Conservation (phyloP, 2,797 vertebrate species). For the Fratercula arctica region DNA sequence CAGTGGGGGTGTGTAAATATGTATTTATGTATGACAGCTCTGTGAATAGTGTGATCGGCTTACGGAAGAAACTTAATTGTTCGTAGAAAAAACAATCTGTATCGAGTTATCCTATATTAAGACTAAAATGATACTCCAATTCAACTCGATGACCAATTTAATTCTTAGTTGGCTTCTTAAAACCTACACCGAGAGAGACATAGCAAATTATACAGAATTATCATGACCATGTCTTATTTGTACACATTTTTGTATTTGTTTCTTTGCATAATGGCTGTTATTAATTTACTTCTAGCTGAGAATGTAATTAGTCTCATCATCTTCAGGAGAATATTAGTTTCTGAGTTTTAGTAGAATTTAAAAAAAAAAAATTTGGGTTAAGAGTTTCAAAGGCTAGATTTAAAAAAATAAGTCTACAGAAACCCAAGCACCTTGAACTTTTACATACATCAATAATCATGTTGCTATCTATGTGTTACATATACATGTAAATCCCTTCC, state of each 20-base stretch:
- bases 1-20: constrained; percentile 14
- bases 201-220: not conserved
- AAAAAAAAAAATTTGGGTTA: not conserved
- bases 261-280: not conserved
- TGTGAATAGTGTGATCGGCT: not conserved
- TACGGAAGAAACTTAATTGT: not conserved
- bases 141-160: not conserved
- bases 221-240: not conserved
- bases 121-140: not conserved
- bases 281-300: not conserved
- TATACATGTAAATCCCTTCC: not conserved
- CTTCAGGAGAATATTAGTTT: not conserved
- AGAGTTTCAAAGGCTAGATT: not conserved
- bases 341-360: not conserved
- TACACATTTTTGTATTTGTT: constrained; percentile 23
- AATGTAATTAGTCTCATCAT: not conserved
- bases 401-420: not conserved
- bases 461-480: not conserved
- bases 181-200: not conserved
- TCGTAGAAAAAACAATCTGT: not conserved
- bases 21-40: constrained; percentile 49
- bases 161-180: not conserved
- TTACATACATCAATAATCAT: not conserved
- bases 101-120: not conserved
- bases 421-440: not conserved